Evolutionary conservation across 1,140 invertebrate species (phyloP), one percentile per base, ranked within the genome.

Genomic region (Lasioglossum baleicum): DNA sequence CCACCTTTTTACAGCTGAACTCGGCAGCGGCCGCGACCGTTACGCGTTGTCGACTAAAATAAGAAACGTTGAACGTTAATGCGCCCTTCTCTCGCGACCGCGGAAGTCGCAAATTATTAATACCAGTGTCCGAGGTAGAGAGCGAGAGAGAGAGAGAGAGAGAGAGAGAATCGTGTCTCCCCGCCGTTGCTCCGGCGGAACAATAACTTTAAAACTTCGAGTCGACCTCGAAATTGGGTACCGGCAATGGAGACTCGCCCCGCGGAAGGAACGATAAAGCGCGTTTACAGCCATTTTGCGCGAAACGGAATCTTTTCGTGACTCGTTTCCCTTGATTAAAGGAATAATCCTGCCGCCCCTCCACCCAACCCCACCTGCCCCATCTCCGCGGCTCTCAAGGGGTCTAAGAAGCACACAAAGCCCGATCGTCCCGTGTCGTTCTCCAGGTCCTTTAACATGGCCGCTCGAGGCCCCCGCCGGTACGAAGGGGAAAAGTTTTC

Each of bases 271-370:
- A 64, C 64, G 51, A 58, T 48, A 60, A 67, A 53, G 17, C 40
- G 64, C 74, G 64, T 60, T 60, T 51, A 71, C 58, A 40, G 31
- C 4, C 20, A 35, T 11, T 22, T 53, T 53, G 48, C 65, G 66
- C 75, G 20, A 4, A n/a, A 15, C 60, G 75, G 31, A 10, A 71
- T 64, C 58, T 72, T 22, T 71, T 64, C 60, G 60, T 15, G 26
- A 69, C 66, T 67, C 53, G 74, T 69, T 71, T 64, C 48, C 60
- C 48, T 72, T 65, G 68, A 78, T 78, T 64, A 72, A 78, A 78
- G 75, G 58, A 77, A 77, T 77, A 77, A 63, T 76, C 56, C 56
- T 48, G 44, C 44, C 44, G 2, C 13, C 44, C 10, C 2, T 13
- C 44, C 56, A n/a, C 2, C 8, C 56, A 22, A 5, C 20, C n/a